Conservation (phyloP, 1,140 invertebrate genomes). For the Hylaeus volcanicus region DNA sequence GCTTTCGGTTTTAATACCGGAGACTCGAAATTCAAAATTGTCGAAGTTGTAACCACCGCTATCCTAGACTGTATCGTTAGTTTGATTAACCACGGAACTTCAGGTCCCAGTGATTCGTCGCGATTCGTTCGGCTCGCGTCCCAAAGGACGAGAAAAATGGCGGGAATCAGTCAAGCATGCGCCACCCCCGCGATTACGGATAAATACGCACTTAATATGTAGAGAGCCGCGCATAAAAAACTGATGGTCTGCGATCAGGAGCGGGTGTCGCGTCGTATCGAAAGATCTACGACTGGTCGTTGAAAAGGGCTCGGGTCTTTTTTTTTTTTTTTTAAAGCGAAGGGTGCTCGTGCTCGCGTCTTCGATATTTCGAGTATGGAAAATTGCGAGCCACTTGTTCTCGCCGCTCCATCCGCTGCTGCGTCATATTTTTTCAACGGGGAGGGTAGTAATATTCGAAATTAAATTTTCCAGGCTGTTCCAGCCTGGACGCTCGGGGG, state of each 20-base stretch:
- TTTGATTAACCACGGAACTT: too few species aligned
- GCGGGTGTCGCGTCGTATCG: constrained; percentile 61
- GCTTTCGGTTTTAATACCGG: too few species aligned
- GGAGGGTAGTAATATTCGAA: constrained; percentile 33
- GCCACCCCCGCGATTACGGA: constrained; percentile 14
- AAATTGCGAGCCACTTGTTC: constrained; percentile 41
- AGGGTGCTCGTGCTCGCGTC: constrained; percentile 2
- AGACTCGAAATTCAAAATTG: too few species aligned
- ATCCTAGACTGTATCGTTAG: too few species aligned
- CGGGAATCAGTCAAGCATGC: not conserved
- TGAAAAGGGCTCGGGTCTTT: constrained; percentile 16
- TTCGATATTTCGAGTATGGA: constrained; percentile 29
- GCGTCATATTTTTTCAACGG: constrained; percentile 45
- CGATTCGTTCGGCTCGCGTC: constrained; percentile 1
- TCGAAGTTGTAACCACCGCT: too few species aligned
- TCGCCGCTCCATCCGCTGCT: not conserved
- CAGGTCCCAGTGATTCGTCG: not conserved
- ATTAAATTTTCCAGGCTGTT: constrained; percentile 52
- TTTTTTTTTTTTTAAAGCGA: not conserved
- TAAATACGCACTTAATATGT: constrained; percentile 54
- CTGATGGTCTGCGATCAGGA: constrained; percentile 62
- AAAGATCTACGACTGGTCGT: constrained; percentile 58
- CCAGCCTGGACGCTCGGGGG: not conserved
- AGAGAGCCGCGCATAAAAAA: constrained; percentile 58
- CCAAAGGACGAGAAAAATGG: not conserved